Evolutionary conservation across 2,888 invertebrate species (phyloP), one percentile per base, ranked within the genome.

Genomic region (Cyaniris semiargus): DNA sequence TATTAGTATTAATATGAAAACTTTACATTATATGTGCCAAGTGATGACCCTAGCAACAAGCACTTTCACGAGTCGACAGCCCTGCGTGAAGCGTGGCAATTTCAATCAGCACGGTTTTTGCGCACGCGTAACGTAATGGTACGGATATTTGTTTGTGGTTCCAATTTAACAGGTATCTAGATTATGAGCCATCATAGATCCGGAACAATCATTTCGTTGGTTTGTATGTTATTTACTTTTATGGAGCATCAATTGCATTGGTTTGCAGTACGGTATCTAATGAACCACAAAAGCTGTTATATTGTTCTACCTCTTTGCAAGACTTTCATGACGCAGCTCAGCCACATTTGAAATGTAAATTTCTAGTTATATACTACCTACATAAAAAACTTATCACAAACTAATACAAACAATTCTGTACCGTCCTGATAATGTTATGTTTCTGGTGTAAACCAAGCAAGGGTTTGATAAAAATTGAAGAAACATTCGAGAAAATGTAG

Each of bases 71-170:
- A 31, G 13, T 13, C 48, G 74, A 48, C 53, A 53, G 18, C 74
- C 74, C 74, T 74, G 48, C 48, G 15, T 18, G 53, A 74, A 76
- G 80, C 76, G 79, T 79, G 79, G 80, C 77, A 79, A 80, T 80
- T 80, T 90, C 92, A 91, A 89, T 91, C 87, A 85, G 84, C 84
- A 86, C 84, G 86, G 89, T 90, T 90, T 90, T 88, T 84, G 79
- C 84, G 83, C 83, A 85, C 87, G 85, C 89, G 86, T 87, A 86
- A 83, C 74, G 53, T 74, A 88, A 91, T 86, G 86, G 86, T 83
- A 85, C 80, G 78, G 80, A 80, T 85, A 85, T 89, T 88, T 88
- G 87, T 85, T 88, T 89, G 89, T 85, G 86, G 86, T 86, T 84
- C 81, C 80, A 82, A 83, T 86, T 83, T 81, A 83, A 84, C 83